Evolutionary conservation across 2,888 invertebrate genomes (phyloP).

Genomic region (Erebia palarica): DNA sequence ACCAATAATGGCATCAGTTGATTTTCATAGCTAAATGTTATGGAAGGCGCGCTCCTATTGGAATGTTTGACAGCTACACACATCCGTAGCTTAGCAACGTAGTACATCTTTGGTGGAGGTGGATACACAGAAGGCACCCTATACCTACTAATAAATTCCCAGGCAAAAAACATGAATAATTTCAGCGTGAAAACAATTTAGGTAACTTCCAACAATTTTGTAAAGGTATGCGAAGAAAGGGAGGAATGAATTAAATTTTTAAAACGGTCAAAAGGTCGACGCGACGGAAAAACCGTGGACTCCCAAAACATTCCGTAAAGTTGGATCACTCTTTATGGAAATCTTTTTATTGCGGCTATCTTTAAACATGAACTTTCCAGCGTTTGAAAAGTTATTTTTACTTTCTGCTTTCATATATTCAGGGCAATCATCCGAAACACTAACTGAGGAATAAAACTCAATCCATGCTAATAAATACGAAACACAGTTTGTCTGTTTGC

Average conservation of each 20-base stretch:
- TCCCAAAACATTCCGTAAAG: conserved; percentile 13
- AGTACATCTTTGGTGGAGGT: no score
- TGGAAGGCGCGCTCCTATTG: no score
- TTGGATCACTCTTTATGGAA: conserved; percentile 6
- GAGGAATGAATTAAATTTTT: conserved; percentile 6
- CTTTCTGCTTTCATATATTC: not conserved
- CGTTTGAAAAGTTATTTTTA: conserved; percentile 3
- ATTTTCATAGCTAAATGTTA: no score
- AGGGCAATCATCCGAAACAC: not conserved
- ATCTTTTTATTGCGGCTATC: conserved; percentile 5
- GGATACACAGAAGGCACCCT: no score
- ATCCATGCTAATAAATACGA: no score
- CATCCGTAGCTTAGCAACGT: no score
- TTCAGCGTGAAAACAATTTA: not conserved
- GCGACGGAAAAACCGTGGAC: conserved; percentile 13
- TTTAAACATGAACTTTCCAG: conserved; percentile 1
- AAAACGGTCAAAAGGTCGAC: conserved; percentile 6
- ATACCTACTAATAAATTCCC: not conserved
- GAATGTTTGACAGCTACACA: no score
- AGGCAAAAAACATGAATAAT: not conserved
- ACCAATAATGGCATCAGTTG: no score
- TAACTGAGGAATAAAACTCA: no score
- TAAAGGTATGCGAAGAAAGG: conserved; percentile 2
- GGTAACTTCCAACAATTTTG: conserved; percentile 8
- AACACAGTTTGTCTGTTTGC: no score